phyloP scores from a whole-genome alignment of 2,113 vertebrate genomes.

The Nothocercus nigrocapillus region DNA sequence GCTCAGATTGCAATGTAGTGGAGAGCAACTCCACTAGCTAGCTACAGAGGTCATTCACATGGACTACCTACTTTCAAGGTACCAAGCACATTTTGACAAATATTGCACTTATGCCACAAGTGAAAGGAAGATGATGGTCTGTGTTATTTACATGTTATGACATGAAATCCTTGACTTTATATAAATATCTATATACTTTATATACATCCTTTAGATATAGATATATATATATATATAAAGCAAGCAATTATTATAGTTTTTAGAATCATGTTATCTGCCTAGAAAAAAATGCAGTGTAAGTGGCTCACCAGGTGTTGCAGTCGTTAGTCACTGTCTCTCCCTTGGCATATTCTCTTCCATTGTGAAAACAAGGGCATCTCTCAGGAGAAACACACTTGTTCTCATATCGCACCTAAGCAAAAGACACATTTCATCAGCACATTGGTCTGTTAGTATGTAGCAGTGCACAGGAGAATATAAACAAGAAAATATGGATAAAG shows the following conservation, averaged over 20 bases:
- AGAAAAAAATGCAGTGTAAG: neutral
- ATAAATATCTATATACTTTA: no score
- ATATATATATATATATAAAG: no score
- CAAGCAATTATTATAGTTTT: neutral
- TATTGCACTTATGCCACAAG: neutral
- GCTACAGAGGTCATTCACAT: neutral
- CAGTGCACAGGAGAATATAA: rapidly evolving
- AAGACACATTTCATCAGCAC: neutral
- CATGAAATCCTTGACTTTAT: neutral
- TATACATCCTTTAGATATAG: no score
- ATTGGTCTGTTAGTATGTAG: rapidly evolving
- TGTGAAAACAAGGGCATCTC: constrained; percentile 93
- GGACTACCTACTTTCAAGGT: neutral
- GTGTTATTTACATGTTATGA: rapidly evolving
- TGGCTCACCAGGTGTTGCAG: constrained; percentile 94
- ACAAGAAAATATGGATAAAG: neutral
- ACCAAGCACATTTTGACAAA: neutral
- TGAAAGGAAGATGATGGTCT: neutral
- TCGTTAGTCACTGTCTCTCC: constrained; percentile 83
- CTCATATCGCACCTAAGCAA: constrained; percentile 85
- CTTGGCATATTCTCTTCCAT: constrained; percentile 84
- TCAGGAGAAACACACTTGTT: constrained; percentile 85
- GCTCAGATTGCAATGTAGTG: neutral
- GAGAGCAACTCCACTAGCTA: neutral
- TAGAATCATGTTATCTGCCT: neutral